Evolutionary conservation across 2,797 vertebrate genomes (phyloP), one percentile per base, ranked within the genome.

Genomic region (Odontamblyopus lacepedii): DNA sequence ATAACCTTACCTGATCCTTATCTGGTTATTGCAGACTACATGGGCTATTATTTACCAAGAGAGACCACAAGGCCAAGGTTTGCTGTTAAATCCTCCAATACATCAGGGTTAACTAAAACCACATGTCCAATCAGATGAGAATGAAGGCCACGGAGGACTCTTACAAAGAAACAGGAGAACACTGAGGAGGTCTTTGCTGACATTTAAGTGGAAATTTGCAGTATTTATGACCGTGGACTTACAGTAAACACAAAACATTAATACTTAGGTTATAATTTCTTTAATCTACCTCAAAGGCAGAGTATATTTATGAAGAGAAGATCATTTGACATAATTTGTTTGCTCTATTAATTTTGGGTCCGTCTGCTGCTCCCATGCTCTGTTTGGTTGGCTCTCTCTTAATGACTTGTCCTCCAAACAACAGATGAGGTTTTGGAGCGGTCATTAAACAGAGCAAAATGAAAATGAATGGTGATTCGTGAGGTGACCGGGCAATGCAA

Each of bases 271-370:
- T 50, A 41, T 60, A 56, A 51, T 62, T 73, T 77, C 19, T 55
- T 63, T 63, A 12, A 5, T 65, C n/a, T 23, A 60, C 66, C 62
- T 63, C 6, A 63, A 29, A 64, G 67, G 72, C 23, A 80, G 29
- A 3, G 12, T 23, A 1, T 72, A 60, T 70, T 69, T 80, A 62
- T 15, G 38, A 76, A 63, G 73, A 69, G 51, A 0, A 73, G 61
- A 77, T 89, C 85, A 85, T 89, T 87, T 86, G 75, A 85, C 81
- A 83, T 82, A 1, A 82, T 91, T 87, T 87, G 74, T 82, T 80
- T 86, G 86, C 86, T 86, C 89, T 83, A 79, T 87, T 88, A 89
- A 78, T 74, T 87, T 88, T 70, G 79, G 77, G 83, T 83, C 35
- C 35, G 35, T 38, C 86, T 73, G 81, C 55, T 74, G 63, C 53